Evolutionary conservation across 2,797 vertebrate genomes (phyloP), one percentile per base, ranked within the genome.

Genomic region (Pangasius sanitwongsei): DNA sequence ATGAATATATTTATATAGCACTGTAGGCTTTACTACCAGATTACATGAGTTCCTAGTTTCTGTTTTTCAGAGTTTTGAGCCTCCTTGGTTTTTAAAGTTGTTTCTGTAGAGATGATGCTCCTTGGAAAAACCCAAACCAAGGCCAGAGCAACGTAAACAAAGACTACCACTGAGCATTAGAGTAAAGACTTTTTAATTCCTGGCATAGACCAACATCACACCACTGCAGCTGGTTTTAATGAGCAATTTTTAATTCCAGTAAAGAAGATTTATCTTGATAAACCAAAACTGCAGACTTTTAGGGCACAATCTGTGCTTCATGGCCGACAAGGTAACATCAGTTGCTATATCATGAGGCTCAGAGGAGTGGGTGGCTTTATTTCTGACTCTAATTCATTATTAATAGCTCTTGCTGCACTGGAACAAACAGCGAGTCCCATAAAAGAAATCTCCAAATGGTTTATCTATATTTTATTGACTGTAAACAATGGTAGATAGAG

Each of bases 371-470:
- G 63, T 82, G 63, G 86, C 59, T 80, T 87, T 87, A 63, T 75
- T 85, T 85, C 87, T 59, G 53, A 80, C 63, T 70, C 50, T 59
- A 72, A 89, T 86, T 86, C 63, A 89, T 86, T 80, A 89, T 80
- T 86, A 86, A 89, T 89, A 86, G 50, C 20, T 23, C 44, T 59
- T 80, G 34, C 87, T 78, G 74, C 44, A 65, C 50, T 31, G 7
- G 63, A 86, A 18, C 61, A 84, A 84, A 74, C 85, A 83, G 74
- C 13, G 41, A 65, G 55, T 50, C 63, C 59, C 65, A 77, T 65
- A 48, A 86, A 82, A 55, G 63, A 85, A 48, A 84, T 59, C 87
- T 65, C 65, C 44, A 82, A 74, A 75, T 83, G 44, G 20, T 75
- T 87, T 75, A 83, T 87, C 72, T 67, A 75, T 77, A 75, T 86